Base-by-base conservation (phyloP, 2,888 invertebrate species). In the Dicranocentrus wangi region DNA sequence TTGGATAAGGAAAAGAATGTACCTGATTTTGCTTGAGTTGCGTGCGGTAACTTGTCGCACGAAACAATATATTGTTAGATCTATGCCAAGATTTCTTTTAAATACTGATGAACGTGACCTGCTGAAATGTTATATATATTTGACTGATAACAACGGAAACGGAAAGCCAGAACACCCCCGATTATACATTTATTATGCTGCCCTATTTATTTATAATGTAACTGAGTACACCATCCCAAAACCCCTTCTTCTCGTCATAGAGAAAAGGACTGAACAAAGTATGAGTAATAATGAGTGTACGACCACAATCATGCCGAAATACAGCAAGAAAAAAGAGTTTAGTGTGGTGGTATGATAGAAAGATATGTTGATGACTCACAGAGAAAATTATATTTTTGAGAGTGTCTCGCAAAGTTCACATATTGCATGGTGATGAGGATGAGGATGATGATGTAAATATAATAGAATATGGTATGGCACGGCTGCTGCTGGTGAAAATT, bases 101-200 rank as follows among this genome's bases (percentile, higher is more conserved):
- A n/a, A n/a, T n/a, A n/a, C n/a, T n/a, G n/a, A n/a, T n/a, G n/a
- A 61, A 43, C 55, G 78, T 78, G 78, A 78, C 78, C 78, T 78
- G 78, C 51, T 55, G 47, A 65, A 77, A 23, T 58, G 10, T 69
- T 28, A 23, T 75, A 61, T 58, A 68, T 8, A 75, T 58, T 69
- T 61, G 68, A 76, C 61, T 76, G 68, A 76, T 7, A 55, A n/a
- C n/a, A n/a, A n/a, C n/a, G n/a, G n/a, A n/a, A 8, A 7, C 8
- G 39, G 39, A 39, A 39, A 13, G 13, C 8, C 39, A 7, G 39
- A 47, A 17, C 47, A n/a, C n/a, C 10, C 32, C 47, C 17, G 47
- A 47, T 47, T 10, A 47, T 3, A 17, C 15, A 17, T 47, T 47
- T 8, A 8, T 39, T 39, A n/a, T n/a, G n/a, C 39, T 39, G 39